Evolutionary conservation across 23 tunicate genomes (phyloP), one percentile per base, ranked within the genome.

Genomic region (Oikopleura albicans): DNA sequence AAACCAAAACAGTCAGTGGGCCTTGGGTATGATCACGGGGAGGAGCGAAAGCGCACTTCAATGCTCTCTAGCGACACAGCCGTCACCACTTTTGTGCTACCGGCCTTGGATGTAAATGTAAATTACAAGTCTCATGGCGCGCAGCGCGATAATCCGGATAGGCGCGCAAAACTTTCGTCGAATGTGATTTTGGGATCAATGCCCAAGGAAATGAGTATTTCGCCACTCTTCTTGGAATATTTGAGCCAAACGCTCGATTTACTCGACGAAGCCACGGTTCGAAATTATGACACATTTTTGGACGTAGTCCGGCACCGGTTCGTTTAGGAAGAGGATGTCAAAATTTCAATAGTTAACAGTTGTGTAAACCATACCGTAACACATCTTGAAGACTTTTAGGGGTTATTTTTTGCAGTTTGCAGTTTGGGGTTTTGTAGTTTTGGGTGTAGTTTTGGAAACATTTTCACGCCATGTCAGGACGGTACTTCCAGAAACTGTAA

Each of bases 201-300:
- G 59, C 59, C 59, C 59, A 49, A 49, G 49, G 91, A 93, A 84
- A 93, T 85, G 88, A 85, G 86, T 49, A 93, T 93, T 83, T 86
- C 89, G 75, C 98, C 98, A 0, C 87, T 85, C 85, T 84, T 93
- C 87, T 87, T 93, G 29, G 98, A 93, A 76, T 93, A 87, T 71
- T 76, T 93, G 86, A 93, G 90, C 83, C 94, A 90, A 86, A 90
- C 91, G 0, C 75, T 93, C 1, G 83, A 85, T 22, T 8, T 49
- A 8, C 59, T 49, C 16, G 59, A 49, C 59, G 59, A 49, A 22
- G 16, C 8, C 59, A 22, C n/a, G n/a, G n/a, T n/a, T n/a, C n/a
- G n/a, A n/a, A n/a, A n/a, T n/a, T n/a, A n/a, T n/a, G n/a, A n/a
- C n/a, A n/a, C n/a, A n/a, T n/a, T n/a, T n/a, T n/a, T n/a, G n/a